Percentiles rank a stretch among this genome's conserved stretches.
These are phyloP conservation scores for Gallinago nigripennis DNA, from an alignment of 2,797 vertebrate genomes.

Conservation along the genomic window DNA sequence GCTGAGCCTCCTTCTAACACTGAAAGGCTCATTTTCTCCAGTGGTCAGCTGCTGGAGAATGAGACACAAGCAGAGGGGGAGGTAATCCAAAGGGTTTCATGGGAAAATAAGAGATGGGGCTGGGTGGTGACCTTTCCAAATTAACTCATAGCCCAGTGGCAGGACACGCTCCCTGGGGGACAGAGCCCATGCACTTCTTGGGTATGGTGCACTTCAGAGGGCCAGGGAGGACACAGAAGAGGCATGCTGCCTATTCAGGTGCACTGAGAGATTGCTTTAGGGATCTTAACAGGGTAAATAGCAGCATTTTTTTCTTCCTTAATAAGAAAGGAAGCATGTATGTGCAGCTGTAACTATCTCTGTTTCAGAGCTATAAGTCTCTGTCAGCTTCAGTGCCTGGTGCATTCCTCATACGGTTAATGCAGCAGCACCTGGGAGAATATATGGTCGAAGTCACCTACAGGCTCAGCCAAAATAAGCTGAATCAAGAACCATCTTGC, in stretches of 20 bases:
- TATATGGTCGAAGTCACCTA: not conserved
- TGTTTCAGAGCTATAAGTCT: constrained; percentile 12
- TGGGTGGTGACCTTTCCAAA: fast-evolving
- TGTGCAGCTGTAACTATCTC: not conserved
- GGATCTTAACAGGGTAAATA: not conserved
- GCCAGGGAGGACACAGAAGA: not conserved
- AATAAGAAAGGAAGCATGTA: not conserved
- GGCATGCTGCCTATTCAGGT: not conserved
- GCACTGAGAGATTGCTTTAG: not conserved
- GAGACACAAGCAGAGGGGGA: not conserved
- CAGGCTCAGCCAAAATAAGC: not conserved
- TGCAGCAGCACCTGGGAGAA: constrained; percentile 26
- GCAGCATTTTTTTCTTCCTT: not conserved
- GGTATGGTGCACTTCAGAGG: not conserved
- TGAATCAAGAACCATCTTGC: not conserved
- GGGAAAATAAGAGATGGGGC: not conserved
- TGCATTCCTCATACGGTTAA: constrained; percentile 2
- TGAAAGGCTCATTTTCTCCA: not conserved
- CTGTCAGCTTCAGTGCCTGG: constrained; percentile 6
- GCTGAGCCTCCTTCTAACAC: not conserved
- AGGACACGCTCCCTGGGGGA: not conserved
- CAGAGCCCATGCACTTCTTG: not conserved
- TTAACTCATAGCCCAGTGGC: not conserved
- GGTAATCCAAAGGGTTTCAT: not conserved
- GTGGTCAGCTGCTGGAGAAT: not conserved